Evolutionary conservation across 2,888 invertebrate species (phyloP), one percentile per base, ranked within the genome.

Genomic region (Tryphoninae sp.): DNA sequence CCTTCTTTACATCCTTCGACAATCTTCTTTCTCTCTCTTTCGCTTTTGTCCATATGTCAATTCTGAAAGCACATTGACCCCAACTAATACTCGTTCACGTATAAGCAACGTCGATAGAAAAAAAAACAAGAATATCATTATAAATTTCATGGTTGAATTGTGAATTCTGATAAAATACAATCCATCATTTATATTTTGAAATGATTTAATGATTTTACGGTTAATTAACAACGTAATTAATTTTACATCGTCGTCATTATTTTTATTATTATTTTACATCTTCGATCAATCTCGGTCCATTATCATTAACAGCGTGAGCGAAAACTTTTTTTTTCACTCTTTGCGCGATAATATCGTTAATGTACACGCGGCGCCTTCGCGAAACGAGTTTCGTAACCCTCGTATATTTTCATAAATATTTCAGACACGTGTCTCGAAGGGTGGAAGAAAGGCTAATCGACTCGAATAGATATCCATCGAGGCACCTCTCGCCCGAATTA

Each of bases 391-490:
- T 64, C 16, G 11, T 42, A 45, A 8, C 65, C 23, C 40, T 22
- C 51, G 26, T 74, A 65, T 42, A 64, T 74, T 58, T 42, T 65
- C 42, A 58, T 65, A 71, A 58, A 78, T 71, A 78, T 65, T 71
- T 58, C n/a, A 71, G 11, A 8, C 33, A 49, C 13, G 51, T 55
- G 59, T 40, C 58, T 11, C 26, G 33, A 6, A 61, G 26, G 45
- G 13, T 9, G 11, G 13, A 45, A 45, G 7, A 13, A 13, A 45
- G 13, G 19, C 9, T 69, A 69, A 69, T 74, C 59, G 58, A 64
- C 68, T 55, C 22, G 45, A 59, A 78, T 69, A 16, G 64, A 75
- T 75, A 80, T 80, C n/a, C 9, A 71, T 80, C 71, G 51, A 2
- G 26, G 22, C 45, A 49, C 58, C 40, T 61, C 16, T 49, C 11